phyloP scores from a whole-genome alignment of 2,113 vertebrate species.

The Mohoua ochrocephala region DNA sequence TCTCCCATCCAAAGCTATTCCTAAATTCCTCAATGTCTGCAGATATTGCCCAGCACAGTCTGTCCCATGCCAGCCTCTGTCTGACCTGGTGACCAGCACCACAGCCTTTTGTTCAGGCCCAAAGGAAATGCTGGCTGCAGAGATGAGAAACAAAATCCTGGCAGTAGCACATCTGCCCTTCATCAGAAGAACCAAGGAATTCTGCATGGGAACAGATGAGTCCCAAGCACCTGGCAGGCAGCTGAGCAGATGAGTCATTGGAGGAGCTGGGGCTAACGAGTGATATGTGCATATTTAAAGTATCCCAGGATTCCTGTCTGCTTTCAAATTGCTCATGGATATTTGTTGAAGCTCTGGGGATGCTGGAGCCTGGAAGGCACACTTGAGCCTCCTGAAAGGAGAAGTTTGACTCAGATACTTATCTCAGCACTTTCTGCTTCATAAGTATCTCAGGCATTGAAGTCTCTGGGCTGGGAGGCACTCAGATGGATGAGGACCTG shows the following conservation, averaged over 20 bases:
- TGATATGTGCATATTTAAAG: neutral
- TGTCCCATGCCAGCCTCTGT: neutral
- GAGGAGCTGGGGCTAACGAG: neutral
- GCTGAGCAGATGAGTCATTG: neutral
- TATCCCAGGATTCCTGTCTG: neutral
- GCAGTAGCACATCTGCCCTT: neutral
- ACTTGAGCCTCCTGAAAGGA: neutral
- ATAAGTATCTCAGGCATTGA: neutral
- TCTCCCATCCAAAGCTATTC: neutral
- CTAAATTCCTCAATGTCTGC: neutral
- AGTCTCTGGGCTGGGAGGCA: neutral
- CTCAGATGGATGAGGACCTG: neutral
- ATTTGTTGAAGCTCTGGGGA: neutral
- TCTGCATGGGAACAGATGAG: neutral
- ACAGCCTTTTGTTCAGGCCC: neutral
- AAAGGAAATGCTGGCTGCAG: neutral
- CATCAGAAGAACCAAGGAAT: neutral
- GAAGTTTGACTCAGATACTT: neutral
- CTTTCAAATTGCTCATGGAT: neutral
- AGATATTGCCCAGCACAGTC: neutral
- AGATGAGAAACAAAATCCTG: neutral
- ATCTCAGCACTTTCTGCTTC: neutral
- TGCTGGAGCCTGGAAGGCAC: neutral
- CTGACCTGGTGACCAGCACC: neutral
- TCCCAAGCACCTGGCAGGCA: neutral